Evolutionary conservation across 2,797 vertebrate genomes (phyloP).

Genomic region (Acropternis orthonyx): DNA sequence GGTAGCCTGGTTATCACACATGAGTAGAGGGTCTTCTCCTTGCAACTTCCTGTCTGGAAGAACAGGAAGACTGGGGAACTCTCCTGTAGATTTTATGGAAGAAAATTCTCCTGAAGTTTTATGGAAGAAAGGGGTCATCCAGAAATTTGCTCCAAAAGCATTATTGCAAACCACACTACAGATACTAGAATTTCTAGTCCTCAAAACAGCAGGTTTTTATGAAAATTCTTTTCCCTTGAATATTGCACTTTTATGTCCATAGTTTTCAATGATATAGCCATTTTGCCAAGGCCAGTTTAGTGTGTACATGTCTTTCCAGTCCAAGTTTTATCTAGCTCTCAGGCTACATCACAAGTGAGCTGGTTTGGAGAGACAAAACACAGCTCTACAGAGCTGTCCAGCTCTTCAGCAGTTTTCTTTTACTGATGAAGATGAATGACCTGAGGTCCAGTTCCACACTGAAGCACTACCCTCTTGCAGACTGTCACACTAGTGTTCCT

Average conservation of each 20-base stretch:
- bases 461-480: not conserved
- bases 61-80: not conserved
- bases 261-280: not conserved
- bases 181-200: not conserved
- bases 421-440: not conserved
- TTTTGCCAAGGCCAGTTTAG: not conserved
- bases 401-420: not conserved
- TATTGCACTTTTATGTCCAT: not conserved
- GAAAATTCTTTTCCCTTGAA: not conserved
- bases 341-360: not conserved
- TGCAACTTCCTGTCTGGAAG: not conserved
- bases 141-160: not conserved
- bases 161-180: not conserved
- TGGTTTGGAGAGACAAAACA: not conserved
- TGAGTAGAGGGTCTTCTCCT: not conserved
- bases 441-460: not conserved
- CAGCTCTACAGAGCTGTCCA: not conserved
- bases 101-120: not conserved
- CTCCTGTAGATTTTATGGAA: not conserved
- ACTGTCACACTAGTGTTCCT: not conserved
- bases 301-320: not conserved
- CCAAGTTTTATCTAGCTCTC: not conserved
- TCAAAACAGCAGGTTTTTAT: not conserved
- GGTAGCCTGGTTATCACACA: not conserved
- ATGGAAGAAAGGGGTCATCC: not conserved